Conservation (phyloP, 2,113 vertebrate species). For the Raja brachyura region DNA sequence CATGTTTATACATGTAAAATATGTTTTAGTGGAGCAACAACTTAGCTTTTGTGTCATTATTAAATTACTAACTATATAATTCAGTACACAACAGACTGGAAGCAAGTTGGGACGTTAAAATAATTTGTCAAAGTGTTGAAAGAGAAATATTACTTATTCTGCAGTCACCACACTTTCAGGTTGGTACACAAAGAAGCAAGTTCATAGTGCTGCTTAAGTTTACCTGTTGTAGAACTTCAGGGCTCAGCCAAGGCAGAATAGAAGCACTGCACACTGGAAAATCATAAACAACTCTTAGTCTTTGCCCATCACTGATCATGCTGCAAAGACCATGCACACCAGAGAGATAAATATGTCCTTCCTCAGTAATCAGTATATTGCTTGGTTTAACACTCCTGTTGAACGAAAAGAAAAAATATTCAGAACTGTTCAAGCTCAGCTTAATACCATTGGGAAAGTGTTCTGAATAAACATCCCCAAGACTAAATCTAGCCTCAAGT, state of each 20-base stretch:
- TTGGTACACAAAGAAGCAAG: background rate
- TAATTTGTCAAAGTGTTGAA: background rate
- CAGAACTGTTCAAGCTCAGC: background rate
- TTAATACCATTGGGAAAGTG: background rate
- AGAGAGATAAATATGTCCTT: constrained; percentile 86
- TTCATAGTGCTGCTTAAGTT: constrained; percentile 40
- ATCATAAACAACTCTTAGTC: constrained; percentile 76
- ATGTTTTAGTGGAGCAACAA: background rate
- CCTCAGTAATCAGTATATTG: constrained; percentile 88
- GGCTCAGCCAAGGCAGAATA: constrained; percentile 93
- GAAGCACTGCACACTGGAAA: constrained; percentile 88
- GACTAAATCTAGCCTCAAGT: background rate
- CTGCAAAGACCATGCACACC: constrained; percentile 85
- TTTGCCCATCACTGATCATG: constrained; percentile 84
- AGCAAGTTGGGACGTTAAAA: background rate
- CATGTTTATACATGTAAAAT: background rate
- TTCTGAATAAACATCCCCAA: background rate
- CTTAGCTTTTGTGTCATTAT: background rate
- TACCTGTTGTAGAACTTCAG: constrained; percentile 93
- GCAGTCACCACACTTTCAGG: background rate
- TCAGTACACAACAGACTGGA: background rate
- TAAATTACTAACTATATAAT: background rate
- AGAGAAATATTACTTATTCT: background rate
- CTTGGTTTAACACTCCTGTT: constrained; percentile 91
- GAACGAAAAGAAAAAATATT: constrained; percentile 40